Conservation (phyloP, 1,140 invertebrate genomes). For the Drosophila prosaltans region DNA sequence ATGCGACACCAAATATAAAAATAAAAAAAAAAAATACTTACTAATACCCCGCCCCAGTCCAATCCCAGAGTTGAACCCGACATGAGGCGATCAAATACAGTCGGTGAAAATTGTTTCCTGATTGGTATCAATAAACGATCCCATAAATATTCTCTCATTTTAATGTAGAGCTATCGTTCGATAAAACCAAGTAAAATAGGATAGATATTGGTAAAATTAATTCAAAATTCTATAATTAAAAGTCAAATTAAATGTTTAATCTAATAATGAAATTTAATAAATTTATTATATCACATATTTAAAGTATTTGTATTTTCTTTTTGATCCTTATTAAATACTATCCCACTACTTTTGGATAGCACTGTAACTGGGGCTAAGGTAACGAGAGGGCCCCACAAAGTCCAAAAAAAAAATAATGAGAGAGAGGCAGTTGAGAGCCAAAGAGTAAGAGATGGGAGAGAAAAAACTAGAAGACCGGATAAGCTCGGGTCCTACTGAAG, state of each 20-base stretch:
- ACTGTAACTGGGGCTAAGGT: background rate
- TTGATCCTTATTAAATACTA: too few species aligned
- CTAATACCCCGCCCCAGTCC: constrained; percentile 3
- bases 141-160: too few species aligned
- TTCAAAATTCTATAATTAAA: too few species aligned
- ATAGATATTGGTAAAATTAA: too few species aligned
- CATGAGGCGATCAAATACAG: constrained; percentile 33
- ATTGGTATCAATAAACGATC: too few species aligned
- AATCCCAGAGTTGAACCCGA: background rate
- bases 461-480: background rate
- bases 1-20: constrained; percentile 31
- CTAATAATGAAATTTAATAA: too few species aligned
- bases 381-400: constrained; percentile 8
- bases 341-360: background rate
- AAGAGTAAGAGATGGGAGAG: background rate
- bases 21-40: constrained; percentile 18
- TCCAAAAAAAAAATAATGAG: background rate
- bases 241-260: too few species aligned
- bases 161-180: too few species aligned
- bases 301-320: too few species aligned
- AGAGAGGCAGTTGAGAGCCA: background rate
- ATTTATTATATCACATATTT: too few species aligned
- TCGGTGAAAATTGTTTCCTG: background rate
- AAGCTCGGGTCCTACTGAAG: background rate
- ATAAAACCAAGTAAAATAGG: too few species aligned